Evolutionary conservation across 2,113 vertebrate species (phyloP).

Genomic region (Solea senegalensis): DNA sequence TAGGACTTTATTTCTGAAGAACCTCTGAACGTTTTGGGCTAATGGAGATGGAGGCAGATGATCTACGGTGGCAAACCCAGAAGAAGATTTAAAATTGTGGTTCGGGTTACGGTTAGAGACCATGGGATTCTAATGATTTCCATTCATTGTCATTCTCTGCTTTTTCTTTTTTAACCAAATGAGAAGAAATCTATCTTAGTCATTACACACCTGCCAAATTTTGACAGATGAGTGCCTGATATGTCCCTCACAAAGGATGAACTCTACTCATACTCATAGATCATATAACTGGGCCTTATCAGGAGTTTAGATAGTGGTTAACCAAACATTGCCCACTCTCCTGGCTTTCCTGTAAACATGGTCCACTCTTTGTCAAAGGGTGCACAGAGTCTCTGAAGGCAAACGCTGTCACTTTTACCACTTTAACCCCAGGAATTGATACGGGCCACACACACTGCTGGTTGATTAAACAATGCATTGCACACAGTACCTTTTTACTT

Average conservation of each 20-base stretch:
- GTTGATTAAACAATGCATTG: neutral
- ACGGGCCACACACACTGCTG: neutral
- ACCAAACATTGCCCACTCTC: constrained; percentile 56
- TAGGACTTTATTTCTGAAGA: too few relatives aligned
- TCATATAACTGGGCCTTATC: constrained; percentile 41
- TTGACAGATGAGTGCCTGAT: constrained; percentile 31
- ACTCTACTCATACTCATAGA: constrained; percentile 44
- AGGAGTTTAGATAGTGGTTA: constrained; percentile 59
- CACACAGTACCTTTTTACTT: too few relatives aligned
- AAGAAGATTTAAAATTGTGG: too few relatives aligned
- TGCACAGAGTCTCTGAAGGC: constrained; percentile 38
- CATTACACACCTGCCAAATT: constrained; percentile 56
- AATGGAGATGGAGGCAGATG: too few relatives aligned
- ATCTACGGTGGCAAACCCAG: too few relatives aligned
- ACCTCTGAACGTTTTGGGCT: too few relatives aligned
- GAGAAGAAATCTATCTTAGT: constrained; percentile 28
- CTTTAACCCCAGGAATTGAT: constrained; percentile 14
- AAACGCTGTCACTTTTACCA: constrained; percentile 13
- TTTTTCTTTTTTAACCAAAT: too few relatives aligned
- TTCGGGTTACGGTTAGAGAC: too few relatives aligned
- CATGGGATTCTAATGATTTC: too few relatives aligned
- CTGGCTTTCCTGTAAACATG: constrained; percentile 32
- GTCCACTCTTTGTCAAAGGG: neutral
- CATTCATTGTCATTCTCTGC: too few relatives aligned
- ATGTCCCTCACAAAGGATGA: constrained; percentile 36